Conservation (phyloP, 1,140 invertebrate genomes). For the Ceratosolen solmsi region DNA sequence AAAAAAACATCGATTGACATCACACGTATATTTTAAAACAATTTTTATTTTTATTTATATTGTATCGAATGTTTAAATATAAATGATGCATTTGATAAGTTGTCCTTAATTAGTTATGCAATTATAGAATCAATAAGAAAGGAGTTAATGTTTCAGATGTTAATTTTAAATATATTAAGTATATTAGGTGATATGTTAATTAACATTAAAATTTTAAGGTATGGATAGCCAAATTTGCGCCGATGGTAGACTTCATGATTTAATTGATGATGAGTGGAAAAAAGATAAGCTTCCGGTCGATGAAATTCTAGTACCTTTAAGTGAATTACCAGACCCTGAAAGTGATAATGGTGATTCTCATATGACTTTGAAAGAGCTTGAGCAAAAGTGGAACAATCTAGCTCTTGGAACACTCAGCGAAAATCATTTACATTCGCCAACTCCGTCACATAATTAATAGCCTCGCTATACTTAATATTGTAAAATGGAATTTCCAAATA, state of each 20-base stretch:
- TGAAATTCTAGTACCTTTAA: conserved; percentile 89
- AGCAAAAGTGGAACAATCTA: conserved; percentile 91
- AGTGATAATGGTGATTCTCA: conserved; percentile 93
- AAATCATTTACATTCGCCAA: conserved; percentile 70
- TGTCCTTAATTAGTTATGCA: no score
- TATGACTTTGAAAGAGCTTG: conserved; percentile 91
- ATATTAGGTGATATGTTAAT: no score
- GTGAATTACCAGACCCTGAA: conserved; percentile 93
- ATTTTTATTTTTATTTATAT: no score
- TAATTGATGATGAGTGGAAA: conserved; percentile 92
- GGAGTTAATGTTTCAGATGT: no score
- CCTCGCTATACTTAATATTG: conserved; percentile 5
- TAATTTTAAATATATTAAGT: no score
- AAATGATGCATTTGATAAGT: no score
- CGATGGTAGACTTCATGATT: conserved; percentile 87
- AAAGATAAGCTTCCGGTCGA: conserved; percentile 90
- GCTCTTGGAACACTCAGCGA: conserved; percentile 78
- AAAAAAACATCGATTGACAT: no score
- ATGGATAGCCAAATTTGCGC: conserved; percentile 78
- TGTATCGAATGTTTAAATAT: no score
- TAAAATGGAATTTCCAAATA: conserved; percentile 68
- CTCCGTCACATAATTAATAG: conserved; percentile 67
- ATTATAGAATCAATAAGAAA: no score
- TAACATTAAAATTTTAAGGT: conserved; percentile 20
- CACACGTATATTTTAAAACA: no score